Conservation (phyloP, 2,797 vertebrate genomes). For the Coracias cyanogaster region DNA sequence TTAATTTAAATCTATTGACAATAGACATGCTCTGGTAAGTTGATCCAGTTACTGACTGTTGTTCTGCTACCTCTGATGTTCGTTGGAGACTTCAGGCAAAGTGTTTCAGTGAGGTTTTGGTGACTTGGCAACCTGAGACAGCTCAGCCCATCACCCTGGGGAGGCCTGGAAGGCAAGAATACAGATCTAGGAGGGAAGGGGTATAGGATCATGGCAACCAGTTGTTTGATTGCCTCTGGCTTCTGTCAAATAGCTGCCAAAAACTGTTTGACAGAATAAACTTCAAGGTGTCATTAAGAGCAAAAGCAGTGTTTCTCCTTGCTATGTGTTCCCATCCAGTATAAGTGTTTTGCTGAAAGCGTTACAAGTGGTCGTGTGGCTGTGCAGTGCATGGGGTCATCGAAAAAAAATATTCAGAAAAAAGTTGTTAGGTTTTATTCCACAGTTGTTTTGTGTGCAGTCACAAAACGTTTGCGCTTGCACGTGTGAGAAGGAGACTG, state of each 20-base stretch:
- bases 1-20: neutral
- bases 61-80: neutral
- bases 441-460: neutral
- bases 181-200: neutral
- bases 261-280: neutral
- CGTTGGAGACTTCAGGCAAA: neutral
- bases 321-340: neutral
- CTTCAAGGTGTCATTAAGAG: neutral
- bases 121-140: neutral
- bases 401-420: neutral
- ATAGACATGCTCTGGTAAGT: neutral
- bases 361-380: neutral
- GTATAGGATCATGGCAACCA: neutral
- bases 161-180: neutral
- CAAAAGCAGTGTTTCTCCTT: neutral
- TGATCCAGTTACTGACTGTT: neutral
- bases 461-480: neutral
- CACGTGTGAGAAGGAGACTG: neutral
- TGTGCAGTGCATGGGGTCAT: neutral
- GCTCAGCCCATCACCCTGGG: neutral
- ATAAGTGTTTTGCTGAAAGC: neutral
- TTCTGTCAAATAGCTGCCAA: neutral
- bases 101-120: neutral
- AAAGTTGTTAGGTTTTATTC: neutral
- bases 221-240: neutral